These are phyloP conservation scores for Agelas oroides DNA, from an alignment of 37 sponge, comb jelly and placozoan genomes.

Conservation along the genomic window DNA sequence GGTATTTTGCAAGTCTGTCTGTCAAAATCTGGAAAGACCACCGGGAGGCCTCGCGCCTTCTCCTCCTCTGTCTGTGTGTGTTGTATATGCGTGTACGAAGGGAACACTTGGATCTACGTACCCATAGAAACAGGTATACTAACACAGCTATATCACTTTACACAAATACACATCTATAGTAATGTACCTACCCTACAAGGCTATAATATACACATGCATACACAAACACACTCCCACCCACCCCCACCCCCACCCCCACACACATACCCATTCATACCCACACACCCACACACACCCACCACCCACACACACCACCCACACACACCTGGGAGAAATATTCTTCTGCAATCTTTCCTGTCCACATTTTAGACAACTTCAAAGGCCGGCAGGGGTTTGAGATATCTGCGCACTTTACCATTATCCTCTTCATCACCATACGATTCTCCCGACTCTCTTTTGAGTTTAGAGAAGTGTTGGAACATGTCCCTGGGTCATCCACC, in stretches of 20 bases:
- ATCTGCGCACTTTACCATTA: constrained; percentile 92
- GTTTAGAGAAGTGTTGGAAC: constrained; percentile 23
- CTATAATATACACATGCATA: too few relatives aligned
- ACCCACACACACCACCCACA: background rate
- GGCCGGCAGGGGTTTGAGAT: constrained; percentile 86
- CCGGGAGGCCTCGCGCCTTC: constrained; percentile 67
- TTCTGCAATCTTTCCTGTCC: constrained; percentile 80
- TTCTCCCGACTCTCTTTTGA: constrained; percentile 48
- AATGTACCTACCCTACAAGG: background rate
- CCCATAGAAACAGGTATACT: background rate
- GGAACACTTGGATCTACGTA: background rate
- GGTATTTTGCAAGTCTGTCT: constrained; percentile 78
- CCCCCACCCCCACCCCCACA: too few relatives aligned
- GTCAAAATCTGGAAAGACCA: constrained; percentile 87
- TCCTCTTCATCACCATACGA: constrained; percentile 65
- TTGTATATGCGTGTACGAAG: background rate
- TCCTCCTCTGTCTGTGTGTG: constrained; percentile 80
- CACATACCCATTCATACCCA: too few relatives aligned
- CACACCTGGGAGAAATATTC: constrained; percentile 90
- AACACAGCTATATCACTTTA: background rate
- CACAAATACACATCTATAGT: background rate
- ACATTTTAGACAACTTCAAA: constrained; percentile 58
- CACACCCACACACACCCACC: too few relatives aligned
- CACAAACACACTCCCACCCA: too few relatives aligned
- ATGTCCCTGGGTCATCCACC: constrained; percentile 34